These are phyloP conservation scores for Heterohyrax brucei DNA, from an alignment of 2,797 vertebrate genomes.

Conservation along the genomic window DNA sequence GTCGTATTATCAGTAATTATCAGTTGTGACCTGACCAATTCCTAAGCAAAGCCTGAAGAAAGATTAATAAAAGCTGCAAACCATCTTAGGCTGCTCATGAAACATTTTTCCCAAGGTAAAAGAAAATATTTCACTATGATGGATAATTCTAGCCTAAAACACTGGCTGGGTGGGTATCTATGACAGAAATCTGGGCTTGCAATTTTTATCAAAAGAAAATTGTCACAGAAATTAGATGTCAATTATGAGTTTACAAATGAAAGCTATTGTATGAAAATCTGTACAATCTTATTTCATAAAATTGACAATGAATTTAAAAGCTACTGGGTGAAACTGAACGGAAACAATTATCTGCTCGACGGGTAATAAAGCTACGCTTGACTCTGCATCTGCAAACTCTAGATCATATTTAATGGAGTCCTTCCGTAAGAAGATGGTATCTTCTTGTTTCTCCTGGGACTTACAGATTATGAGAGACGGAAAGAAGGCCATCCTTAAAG, in stretches of 20 bases:
- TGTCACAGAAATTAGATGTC: background rate
- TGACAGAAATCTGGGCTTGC: background rate
- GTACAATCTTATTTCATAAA: constrained; percentile 8
- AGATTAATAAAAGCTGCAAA: constrained; percentile 21
- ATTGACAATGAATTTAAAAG: background rate
- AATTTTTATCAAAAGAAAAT: constrained; percentile 49
- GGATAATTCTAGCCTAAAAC: background rate
- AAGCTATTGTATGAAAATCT: constrained; percentile 28
- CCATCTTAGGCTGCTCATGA: constrained; percentile 7
- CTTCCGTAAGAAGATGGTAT: constrained; percentile 91
- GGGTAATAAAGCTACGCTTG: constrained; percentile 93
- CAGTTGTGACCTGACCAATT: background rate
- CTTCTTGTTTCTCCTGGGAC: constrained; percentile 89
- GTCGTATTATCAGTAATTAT: constrained; percentile 10
- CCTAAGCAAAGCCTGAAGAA: constrained; percentile 38
- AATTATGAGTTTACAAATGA: constrained; percentile 25
- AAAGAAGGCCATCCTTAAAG: constrained; percentile 43
- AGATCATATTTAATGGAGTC: constrained; percentile 92
- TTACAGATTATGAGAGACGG: background rate
- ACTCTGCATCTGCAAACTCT: constrained; percentile 93
- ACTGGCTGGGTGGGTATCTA: background rate
- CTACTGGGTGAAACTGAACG: background rate
- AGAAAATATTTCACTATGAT: background rate
- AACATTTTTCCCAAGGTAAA: background rate
- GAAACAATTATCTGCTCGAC: constrained; percentile 92